Evolutionary conservation across 1,140 invertebrate genomes (phyloP), one percentile per base, ranked within the genome.

Genomic region (Calliopsis andreniformis): DNA sequence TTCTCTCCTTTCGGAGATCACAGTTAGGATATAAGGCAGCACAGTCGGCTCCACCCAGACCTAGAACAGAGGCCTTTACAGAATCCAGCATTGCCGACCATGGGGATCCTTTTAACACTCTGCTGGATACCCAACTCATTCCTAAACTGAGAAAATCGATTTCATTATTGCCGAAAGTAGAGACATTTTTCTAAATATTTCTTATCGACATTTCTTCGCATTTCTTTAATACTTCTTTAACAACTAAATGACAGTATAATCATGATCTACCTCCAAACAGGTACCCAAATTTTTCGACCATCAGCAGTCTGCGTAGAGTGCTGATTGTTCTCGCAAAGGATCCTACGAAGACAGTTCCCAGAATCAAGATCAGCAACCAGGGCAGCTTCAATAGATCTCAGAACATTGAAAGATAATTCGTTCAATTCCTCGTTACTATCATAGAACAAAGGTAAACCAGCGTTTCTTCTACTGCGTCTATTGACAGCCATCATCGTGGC

Each of bases 301-400:
- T 93, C 92, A 0, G 86, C 80, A 35, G 93, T 85, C 23, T 87
- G 85, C 66, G 93, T 93, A 0, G 94, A 94, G 70, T 92, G 92
- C 69, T 90, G 93, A 85, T 96, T 96, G 42, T 94, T 94, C 47
- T 94, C 90, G 84, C 95, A 96, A 1, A 96, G 87, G 8, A 90
- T 89, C 71, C 93, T 91, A 30, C 93, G 92, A n/a, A 96, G 86
- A 84, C 95, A 96, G 42, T 90, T 89, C 0, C 92, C 92, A 25
- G 90, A 83, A 76, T 93, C 87, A 61, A 89, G 20, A 86, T 93
- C 83, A 43, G 92, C 84, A 69, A 94, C 67, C 76, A 93, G 75
- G 79, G 90, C 83, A 73, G 93, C 92, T 89, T 95, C 92, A 83
- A 93, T 88, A 59, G 94, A 92, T 79, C 91, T 89, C 14, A 94